Percentiles rank a stretch among this genome's conserved stretches.
phyloP scores from a whole-genome alignment of 1,140 invertebrate genomes.

The Drosophila bipectinata region DNA sequence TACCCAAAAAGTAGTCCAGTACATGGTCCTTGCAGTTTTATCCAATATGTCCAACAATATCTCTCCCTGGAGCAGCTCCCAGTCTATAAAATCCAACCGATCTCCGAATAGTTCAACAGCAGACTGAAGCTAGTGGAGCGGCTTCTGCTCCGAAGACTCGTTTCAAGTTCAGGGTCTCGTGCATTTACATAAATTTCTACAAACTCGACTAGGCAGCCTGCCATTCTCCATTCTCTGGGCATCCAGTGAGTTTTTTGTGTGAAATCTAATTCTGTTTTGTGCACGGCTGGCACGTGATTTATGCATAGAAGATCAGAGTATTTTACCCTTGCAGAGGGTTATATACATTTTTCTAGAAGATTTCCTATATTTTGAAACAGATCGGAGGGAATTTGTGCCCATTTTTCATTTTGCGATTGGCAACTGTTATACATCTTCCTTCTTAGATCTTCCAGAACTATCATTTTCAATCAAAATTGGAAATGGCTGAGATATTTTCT shows the following conservation, averaged over 20 bases:
- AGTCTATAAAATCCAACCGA: constrained; percentile 19
- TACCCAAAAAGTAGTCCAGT: constrained; percentile 55
- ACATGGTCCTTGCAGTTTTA: constrained; percentile 31
- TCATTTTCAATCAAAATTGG: no score
- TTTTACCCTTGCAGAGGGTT: background rate
- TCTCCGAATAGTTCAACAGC: constrained; percentile 48
- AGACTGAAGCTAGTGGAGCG: constrained; percentile 50
- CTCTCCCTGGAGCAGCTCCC: constrained; percentile 12
- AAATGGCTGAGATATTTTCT: no score
- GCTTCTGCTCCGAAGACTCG: constrained; percentile 40
- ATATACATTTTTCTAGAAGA: no score
- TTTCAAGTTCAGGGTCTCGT: constrained; percentile 73
- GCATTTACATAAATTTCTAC: constrained; percentile 79
- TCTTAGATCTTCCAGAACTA: no score
- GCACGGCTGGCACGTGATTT: constrained; percentile 63
- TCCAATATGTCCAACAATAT: background rate
- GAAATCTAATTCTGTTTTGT: constrained; percentile 45
- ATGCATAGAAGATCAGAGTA: constrained; percentile 52
- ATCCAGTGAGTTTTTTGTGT: constrained; percentile 28
- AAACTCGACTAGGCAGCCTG: constrained; percentile 22
- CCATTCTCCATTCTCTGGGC: constrained; percentile 43
- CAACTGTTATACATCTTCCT: no score
- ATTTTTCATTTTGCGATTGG: no score
- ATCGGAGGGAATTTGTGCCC: no score
- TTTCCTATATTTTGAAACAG: no score